Base-by-base conservation (phyloP, 2,888 invertebrate genomes). In the Trisateles emortualis region DNA sequence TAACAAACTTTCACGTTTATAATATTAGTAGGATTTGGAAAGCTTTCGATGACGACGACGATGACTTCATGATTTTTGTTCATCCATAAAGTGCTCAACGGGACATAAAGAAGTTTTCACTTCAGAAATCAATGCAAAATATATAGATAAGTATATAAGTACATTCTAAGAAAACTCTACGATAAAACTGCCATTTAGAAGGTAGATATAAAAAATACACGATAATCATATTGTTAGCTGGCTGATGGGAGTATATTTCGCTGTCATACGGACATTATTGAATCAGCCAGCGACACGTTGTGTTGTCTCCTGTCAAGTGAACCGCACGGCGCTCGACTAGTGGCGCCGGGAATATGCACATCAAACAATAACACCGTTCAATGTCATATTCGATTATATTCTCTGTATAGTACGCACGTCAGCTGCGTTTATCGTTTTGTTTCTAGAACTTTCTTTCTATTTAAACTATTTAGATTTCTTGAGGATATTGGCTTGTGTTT, bases 291-390 rank as follows among this genome's bases (percentile, higher is more conserved):
- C 5, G 3, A 35, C 29, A 52, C 44, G 39, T 48, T 49, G 45
- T 58, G 50, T 46, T 41, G 48, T 55, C 54, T 45, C 17, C 30
- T 48, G 52, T 64, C 52, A 55, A 33, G 39, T 47, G 35, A 50
- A 14, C 14, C 24, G n/a, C 41, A 30, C 38, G 45, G 36, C 36
- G 5, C 13, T 1, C 9, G 33, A 8, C 26, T n/a, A 8, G 6
- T 26, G 45, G 40, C 44, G 6, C 16, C 32, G 39, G 14, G 2
- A 44, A 54, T 41, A 29, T 19, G 19, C 5, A 19, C 42, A 33
- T 51, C 32, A 13, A 42, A 53, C 51, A 42, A 52, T 40, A 46
- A 26, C 19, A 35, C 10, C 22, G n/a, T 36, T 36, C 13, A 10
- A 30, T n/a, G 22, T 40, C 39, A 32, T 6, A 22, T 32, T 6